A percentile compares a stretch with the other conserved stretches of the same genome.
Conservation (phyloP, 2,113 vertebrate species). For the Cercocebus atys region DNA sequence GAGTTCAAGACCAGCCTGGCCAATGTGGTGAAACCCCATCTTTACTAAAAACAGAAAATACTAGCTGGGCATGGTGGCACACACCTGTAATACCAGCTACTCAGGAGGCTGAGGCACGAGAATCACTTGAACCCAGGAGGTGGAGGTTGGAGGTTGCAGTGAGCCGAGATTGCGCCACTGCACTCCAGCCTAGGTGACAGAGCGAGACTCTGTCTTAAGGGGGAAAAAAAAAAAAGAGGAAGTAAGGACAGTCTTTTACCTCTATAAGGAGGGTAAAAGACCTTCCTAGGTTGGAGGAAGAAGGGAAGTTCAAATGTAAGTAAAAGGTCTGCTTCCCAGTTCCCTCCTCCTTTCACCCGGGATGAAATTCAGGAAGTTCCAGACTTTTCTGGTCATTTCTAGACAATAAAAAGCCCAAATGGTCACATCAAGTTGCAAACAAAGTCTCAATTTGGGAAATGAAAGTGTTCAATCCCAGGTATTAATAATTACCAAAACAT, state of each 20-base stretch:
- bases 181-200: too few species aligned
- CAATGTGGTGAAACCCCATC: too few species aligned
- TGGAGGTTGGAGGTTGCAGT: too few species aligned
- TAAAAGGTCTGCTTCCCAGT: background rate
- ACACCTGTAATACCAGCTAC: too few species aligned
- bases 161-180: too few species aligned
- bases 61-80: too few species aligned
- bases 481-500: background rate
- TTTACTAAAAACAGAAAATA: too few species aligned
- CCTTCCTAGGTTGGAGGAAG: background rate
- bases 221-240: background rate
- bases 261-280: background rate
- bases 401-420: background rate
- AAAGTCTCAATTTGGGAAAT: background rate
- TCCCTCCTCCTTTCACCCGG: background rate
- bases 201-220: background rate
- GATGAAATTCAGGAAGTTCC: background rate
- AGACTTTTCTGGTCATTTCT: background rate
- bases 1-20: too few species aligned
- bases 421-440: background rate
- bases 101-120: too few species aligned
- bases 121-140: too few species aligned
- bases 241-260: background rate
- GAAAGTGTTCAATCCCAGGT: background rate
- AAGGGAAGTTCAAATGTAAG: background rate